phyloP scores from a whole-genome alignment of 2,113 vertebrate species.

The Phasianus colchicus region DNA sequence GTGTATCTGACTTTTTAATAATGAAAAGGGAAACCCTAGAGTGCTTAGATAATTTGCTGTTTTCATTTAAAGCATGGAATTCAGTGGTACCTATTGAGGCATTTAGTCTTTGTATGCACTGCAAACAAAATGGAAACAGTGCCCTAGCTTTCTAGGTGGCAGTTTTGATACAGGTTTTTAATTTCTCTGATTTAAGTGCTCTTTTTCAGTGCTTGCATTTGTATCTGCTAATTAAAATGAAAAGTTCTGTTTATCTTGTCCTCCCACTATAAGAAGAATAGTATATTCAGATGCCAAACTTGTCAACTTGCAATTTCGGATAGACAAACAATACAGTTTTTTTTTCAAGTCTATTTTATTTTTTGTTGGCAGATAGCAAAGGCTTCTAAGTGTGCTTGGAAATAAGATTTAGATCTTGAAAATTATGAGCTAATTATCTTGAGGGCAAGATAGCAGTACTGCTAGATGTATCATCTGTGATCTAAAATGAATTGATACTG shows the following conservation, averaged over 20 bases:
- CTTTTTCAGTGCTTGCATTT: neutral
- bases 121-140: neutral
- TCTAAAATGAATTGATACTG: neutral
- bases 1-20: slow-evolving; percentile 31
- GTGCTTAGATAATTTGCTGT: slow-evolving; percentile 38
- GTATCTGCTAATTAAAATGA: neutral
- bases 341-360: neutral
- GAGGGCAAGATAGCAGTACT: neutral
- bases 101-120: neutral
- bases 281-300: neutral
- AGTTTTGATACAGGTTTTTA: slow-evolving; percentile 1
- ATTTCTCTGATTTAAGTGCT: slow-evolving; percentile 9
- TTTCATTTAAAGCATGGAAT: slow-evolving; percentile 34
- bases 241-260: neutral
- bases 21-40: slow-evolving; percentile 29
- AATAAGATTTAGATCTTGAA: neutral
- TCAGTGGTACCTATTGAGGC: neutral
- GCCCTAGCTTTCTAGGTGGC: neutral
- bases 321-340: neutral
- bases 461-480: neutral
- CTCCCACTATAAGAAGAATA: neutral
- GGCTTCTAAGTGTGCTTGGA: neutral
- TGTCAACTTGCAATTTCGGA: neutral
- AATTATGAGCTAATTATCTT: neutral
- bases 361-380: neutral